Base-by-base conservation (phyloP, 2,888 invertebrate genomes). In the Scaptomyza flava region DNA sequence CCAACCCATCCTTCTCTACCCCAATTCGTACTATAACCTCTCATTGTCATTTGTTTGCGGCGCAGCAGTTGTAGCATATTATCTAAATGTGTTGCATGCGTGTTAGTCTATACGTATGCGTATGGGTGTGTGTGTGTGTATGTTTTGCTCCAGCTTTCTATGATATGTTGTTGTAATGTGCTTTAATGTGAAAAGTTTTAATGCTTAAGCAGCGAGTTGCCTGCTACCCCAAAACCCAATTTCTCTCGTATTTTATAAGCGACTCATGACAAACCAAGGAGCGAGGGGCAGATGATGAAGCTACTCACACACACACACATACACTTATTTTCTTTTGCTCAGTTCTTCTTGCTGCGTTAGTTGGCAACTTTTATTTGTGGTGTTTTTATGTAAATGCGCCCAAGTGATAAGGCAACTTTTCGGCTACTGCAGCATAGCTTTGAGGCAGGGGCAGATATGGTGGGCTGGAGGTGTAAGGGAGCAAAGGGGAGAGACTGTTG, bases 331-430 rank as follows among this genome's bases (percentile, higher is more conserved):
- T 84, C 85, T 81, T 41, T 73, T 73, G 77, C 68, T 60, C 64
- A 69, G 78, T 77, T 78, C 59, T 77, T 60, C 67, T 68, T 68
- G 79, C 75, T 85, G 82, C 84, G 84, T 88, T 85, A 85, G 84
- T 85, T 85, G 87, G 89, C 87, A 85, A 88, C 87, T 88, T 88
- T 86, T 85, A 85, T 85, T 85, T 85, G 84, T 88, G 84, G 87
- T 83, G 88, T 87, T 88, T 85, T 85, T 88, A 85, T 85, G 84
- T 85, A 85, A 85, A 85, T 85, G 84, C 81, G 89, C 84, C 84
- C 89, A 88, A 88, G 89, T 85, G 84, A 85, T 85, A 85, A 85
- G 89, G 89, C 84, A 85, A 86, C 87, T 84, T 84, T 88, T 84
- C 57, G 87, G 75, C 84, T 88, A 73, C 81, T 87, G 79, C 84